Evolutionary conservation across 2,113 vertebrate species (phyloP).

Genomic region (Ornithorhynchus anatinus): DNA sequence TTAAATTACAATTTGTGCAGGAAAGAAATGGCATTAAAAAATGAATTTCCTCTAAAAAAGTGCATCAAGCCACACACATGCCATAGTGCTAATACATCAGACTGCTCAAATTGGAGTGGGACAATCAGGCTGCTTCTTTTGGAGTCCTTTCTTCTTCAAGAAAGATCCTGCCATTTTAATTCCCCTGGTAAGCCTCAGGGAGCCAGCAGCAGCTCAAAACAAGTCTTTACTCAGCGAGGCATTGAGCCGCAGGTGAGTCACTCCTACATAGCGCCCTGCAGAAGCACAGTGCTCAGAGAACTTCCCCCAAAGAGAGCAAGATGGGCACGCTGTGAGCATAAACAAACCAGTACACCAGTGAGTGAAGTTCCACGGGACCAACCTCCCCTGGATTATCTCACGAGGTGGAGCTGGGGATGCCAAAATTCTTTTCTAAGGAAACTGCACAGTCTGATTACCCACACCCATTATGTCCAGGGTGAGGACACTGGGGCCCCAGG

Average conservation of each 20-base stretch:
- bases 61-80: too few species aligned
- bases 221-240: background rate
- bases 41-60: too few species aligned
- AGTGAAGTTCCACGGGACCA: background rate
- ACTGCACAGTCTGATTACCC: background rate
- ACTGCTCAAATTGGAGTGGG: too few species aligned
- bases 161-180: too few species aligned
- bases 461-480: background rate
- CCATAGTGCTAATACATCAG: too few species aligned
- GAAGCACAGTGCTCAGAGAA: background rate
- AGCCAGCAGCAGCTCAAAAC: background rate
- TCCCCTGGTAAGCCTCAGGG: too few species aligned
- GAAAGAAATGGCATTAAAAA: too few species aligned
- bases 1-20: too few species aligned
- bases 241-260: background rate
- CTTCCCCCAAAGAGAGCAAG: background rate
- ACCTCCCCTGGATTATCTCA: background rate
- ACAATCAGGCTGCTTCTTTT: too few species aligned
- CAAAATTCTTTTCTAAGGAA: background rate
- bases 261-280: background rate
- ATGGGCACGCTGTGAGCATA: background rate
- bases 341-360: too few species aligned
- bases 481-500: background rate
- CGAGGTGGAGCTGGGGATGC: background rate
- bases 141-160: too few species aligned